Percentiles rank a stretch among this genome's conserved stretches.
These are phyloP conservation scores for Formica exsecta DNA, from an alignment of 1,140 invertebrate genomes.

Conservation along the genomic window DNA sequence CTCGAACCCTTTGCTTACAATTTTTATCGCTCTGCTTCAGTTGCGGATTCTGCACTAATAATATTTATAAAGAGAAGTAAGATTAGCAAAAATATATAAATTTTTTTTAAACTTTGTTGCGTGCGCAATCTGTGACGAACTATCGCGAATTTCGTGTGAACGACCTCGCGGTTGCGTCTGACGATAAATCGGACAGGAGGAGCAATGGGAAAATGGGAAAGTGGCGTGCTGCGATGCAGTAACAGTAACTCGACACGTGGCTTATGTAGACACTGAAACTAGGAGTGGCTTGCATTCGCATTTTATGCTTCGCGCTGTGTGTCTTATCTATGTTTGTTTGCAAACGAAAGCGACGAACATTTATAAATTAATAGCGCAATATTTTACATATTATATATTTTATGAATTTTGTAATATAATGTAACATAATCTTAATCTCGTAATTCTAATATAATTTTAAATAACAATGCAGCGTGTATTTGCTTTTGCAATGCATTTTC, in stretches of 20 bases:
- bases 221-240: conserved; percentile 73
- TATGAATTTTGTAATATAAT: no score
- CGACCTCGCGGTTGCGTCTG: background rate
- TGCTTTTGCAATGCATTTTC: background rate
- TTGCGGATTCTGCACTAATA: background rate
- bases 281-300: conserved; percentile 50
- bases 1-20: background rate
- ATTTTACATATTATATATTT: background rate
- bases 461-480: background rate
- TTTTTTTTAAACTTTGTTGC: background rate
- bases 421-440: no score
- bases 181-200: conserved; percentile 65
- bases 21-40: background rate
- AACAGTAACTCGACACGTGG: conserved; percentile 55
- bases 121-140: conserved; percentile 2
- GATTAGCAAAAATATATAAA: background rate
- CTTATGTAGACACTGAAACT: conserved; percentile 49
- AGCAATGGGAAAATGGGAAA: conserved; percentile 73
- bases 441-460: no score
- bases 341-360: conserved; percentile 9
- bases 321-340: background rate
- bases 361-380: conserved; percentile 9
- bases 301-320: background rate
- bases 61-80: background rate
- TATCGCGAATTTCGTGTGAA: conserved; percentile 17